Conservation (phyloP, 2,113 vertebrate genomes). For the Proterorhinus semilunaris region DNA sequence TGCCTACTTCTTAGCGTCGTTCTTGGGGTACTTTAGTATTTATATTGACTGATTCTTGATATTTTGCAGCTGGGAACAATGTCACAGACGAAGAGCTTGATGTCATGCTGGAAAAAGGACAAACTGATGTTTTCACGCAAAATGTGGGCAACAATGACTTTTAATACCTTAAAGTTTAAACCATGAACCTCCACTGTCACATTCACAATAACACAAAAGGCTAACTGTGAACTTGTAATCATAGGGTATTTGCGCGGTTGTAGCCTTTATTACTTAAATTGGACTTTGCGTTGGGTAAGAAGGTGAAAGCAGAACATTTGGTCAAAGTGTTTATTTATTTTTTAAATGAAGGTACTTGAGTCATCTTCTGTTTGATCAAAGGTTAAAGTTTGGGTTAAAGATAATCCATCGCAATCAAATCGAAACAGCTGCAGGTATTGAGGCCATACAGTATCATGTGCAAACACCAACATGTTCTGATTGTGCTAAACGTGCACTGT, state of each 20-base stretch:
- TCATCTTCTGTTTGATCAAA: too few relatives aligned
- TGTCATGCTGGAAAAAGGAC: constrained; percentile 86
- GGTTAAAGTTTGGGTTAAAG: background rate
- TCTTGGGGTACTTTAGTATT: background rate
- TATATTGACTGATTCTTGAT: background rate
- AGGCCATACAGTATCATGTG: too few relatives aligned
- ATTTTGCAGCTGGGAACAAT: constrained; percentile 74
- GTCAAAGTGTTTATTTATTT: too few relatives aligned
- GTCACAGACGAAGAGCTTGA: constrained; percentile 85
- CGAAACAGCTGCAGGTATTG: too few relatives aligned
- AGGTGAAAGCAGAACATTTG: background rate
- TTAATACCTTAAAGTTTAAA: background rate
- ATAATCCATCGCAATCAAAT: too few relatives aligned
- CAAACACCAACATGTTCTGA: too few relatives aligned
- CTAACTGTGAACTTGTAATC: constrained; percentile 2
- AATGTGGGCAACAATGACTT: constrained; percentile 78
- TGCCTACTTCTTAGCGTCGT: too few relatives aligned
- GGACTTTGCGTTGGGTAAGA: constrained; percentile 42
- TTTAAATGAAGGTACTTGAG: too few relatives aligned
- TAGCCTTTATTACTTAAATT: constrained; percentile 8
- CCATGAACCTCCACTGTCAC: background rate
- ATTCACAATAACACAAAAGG: background rate
- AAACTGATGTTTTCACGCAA: constrained; percentile 88
- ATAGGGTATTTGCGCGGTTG: constrained; percentile 34
- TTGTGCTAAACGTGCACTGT: too few relatives aligned